Evolutionary conservation across 92 coral and sea anemone genomes (phyloP).

Genomic region (Epizoanthus ramosus): DNA sequence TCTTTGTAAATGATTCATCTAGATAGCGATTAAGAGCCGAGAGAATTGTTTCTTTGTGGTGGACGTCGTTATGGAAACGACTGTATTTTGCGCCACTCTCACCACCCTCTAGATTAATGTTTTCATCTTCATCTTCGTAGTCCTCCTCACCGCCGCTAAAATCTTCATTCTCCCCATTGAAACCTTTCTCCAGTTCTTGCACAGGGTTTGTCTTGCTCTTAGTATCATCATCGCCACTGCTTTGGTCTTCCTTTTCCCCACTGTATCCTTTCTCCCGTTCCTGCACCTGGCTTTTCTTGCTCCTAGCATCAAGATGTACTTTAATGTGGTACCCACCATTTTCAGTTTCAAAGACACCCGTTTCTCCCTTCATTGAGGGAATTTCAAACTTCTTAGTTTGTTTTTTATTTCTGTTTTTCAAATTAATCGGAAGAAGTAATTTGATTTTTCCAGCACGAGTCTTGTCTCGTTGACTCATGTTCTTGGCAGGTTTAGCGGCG

Average conservation of each 20-base stretch:
- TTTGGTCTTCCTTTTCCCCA: background rate
- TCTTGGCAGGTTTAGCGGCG: background rate
- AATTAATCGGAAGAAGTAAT: background rate
- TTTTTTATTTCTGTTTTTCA: background rate
- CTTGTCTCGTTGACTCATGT: background rate
- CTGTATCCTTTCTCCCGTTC: constrained; percentile 5
- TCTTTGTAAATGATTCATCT: background rate
- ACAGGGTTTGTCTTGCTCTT: constrained; percentile 4
- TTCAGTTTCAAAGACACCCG: constrained; percentile 14
- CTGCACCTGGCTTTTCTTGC: background rate
- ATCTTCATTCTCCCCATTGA: constrained; percentile 11
- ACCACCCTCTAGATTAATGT: background rate
- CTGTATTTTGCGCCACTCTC: background rate
- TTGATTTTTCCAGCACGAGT: background rate
- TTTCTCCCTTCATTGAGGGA: constrained; percentile 17
- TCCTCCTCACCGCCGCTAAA: background rate
- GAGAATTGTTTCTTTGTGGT: constrained; percentile 32
- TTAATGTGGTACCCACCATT: constrained; percentile 23
- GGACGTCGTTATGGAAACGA: constrained; percentile 6
- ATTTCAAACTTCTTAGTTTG: constrained; percentile 27
- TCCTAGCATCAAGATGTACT: constrained; percentile 38
- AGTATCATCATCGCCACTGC: constrained; percentile 13
- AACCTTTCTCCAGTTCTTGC: constrained; percentile 3
- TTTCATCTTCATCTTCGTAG: constrained; percentile 14
- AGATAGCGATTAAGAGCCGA: constrained; percentile 36